Conservation (phyloP, 2,888 invertebrate genomes). For the Folsomia manolachei region DNA sequence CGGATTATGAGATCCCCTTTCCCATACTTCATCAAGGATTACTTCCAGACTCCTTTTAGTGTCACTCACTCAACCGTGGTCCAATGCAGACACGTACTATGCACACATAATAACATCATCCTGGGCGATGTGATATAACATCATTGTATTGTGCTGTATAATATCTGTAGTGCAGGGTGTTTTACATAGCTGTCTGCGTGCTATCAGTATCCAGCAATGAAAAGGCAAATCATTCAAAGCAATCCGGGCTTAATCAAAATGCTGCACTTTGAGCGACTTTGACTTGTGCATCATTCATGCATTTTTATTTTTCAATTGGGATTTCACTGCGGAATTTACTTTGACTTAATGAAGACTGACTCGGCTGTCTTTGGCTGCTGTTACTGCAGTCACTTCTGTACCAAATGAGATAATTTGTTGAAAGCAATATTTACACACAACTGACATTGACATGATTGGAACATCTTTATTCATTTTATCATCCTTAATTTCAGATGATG, state of each 20-base stretch:
- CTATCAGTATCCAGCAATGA: neutral
- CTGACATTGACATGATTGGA: too few relatives aligned
- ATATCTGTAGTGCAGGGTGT: too few relatives aligned
- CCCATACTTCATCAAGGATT: slow-evolving; percentile 47
- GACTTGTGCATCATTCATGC: neutral
- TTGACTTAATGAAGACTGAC: neutral
- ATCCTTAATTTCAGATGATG: slow-evolving; percentile 27
- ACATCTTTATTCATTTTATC: neutral
- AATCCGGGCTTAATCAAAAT: slow-evolving; percentile 48
- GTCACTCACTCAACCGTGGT: slow-evolving; percentile 41
- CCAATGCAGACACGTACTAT: slow-evolving; percentile 32
- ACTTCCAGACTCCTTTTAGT: slow-evolving; percentile 37
- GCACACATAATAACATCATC: slow-evolving; percentile 32
- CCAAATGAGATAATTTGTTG: too few relatives aligned
- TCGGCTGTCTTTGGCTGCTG: too few relatives aligned
- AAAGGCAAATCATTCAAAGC: slow-evolving; percentile 17
- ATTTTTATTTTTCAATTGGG: neutral
- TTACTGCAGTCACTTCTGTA: too few relatives aligned
- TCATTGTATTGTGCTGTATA: neutral
- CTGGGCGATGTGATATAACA: slow-evolving; percentile 20
- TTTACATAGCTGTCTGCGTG: neutral
- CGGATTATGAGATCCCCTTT: slow-evolving; percentile 42
- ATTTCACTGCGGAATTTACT: neutral
- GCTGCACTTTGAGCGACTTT: slow-evolving; percentile 32
- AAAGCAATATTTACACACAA: too few relatives aligned